phyloP scores from a whole-genome alignment of 2,888 invertebrate genomes.

The Hirtodrosophila cameraria region DNA sequence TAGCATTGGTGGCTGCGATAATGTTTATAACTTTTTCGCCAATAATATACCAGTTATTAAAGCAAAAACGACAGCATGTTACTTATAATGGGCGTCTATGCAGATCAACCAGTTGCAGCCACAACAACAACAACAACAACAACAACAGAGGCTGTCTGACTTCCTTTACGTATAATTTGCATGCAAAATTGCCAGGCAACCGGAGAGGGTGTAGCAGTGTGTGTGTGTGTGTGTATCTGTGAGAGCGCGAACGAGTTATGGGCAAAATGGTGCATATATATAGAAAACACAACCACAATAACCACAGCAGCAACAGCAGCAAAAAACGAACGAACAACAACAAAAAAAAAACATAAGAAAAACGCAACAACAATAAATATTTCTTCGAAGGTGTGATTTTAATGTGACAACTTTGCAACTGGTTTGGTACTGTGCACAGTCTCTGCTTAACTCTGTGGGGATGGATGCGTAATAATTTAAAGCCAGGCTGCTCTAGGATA shows the following conservation, averaged over 20 bases:
- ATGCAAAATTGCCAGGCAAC: conserved; percentile 59
- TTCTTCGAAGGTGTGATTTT: conserved; percentile 75
- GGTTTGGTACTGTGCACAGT: conserved; percentile 47
- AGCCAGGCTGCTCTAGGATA: conserved; percentile 38
- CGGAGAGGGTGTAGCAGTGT: conserved; percentile 57
- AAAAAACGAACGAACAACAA: background rate
- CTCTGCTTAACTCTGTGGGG: conserved; percentile 10
- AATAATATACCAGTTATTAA: conserved; percentile 47
- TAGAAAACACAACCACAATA: conserved; percentile 12
- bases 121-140: conserved; percentile 13
- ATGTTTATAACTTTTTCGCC: conserved; percentile 55
- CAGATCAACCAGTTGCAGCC: conserved; percentile 58
- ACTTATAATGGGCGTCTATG: conserved; percentile 64
- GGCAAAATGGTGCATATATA: conserved; percentile 63
- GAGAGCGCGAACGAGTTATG: conserved; percentile 70
- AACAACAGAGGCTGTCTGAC: conserved; percentile 38
- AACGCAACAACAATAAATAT: conserved; percentile 65
- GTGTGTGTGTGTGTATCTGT: conserved; percentile 33
- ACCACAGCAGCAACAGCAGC: conserved; percentile 41
- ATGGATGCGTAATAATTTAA: conserved; percentile 51
- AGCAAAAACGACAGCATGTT: conserved; percentile 43
- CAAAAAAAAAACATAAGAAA: conserved; percentile 1
- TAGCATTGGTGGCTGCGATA: conserved; percentile 38
- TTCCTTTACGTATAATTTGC: conserved; percentile 69
- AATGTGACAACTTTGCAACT: conserved; percentile 80